Evolutionary conservation across 2,113 vertebrate species (phyloP).

Genomic region (Scomber japonicus): DNA sequence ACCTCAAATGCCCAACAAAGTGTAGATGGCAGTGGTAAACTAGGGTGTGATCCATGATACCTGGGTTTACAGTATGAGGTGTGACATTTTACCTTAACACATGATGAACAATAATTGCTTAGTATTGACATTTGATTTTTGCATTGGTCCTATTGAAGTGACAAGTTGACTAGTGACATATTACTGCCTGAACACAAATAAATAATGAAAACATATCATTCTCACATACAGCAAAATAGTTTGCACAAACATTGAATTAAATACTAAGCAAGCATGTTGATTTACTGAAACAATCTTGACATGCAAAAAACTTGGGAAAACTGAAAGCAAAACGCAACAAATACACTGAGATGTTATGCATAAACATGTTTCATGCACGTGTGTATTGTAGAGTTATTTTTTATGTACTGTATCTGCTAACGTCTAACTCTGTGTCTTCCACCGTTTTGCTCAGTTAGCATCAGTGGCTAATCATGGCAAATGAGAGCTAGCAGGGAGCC

Average conservation of each 20-base stretch:
- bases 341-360: background rate
- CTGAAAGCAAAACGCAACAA: no score
- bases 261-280: background rate
- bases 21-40: slow-evolving; percentile 3
- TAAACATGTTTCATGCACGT: background rate
- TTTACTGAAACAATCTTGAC: background rate
- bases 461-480: slow-evolving; percentile 78
- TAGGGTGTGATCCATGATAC: background rate
- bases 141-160: slow-evolving; percentile 1
- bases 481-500: slow-evolving; percentile 72
- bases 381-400: background rate
- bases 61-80: background rate
- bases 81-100: slow-evolving; percentile 13
- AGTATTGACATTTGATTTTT: slow-evolving; percentile 3
- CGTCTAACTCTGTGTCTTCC: slow-evolving; percentile 26
- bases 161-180: slow-evolving; percentile 10
- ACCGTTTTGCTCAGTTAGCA: slow-evolving; percentile 63
- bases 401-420: background rate
- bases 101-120: background rate
- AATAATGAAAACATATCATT: background rate
- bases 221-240: background rate
- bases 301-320: no score
- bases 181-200: background rate
- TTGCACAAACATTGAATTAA: background rate
- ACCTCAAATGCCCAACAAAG: slow-evolving; percentile 10